phyloP scores from a whole-genome alignment of 2,797 vertebrate species.

The Micropoecilia bifurca region DNA sequence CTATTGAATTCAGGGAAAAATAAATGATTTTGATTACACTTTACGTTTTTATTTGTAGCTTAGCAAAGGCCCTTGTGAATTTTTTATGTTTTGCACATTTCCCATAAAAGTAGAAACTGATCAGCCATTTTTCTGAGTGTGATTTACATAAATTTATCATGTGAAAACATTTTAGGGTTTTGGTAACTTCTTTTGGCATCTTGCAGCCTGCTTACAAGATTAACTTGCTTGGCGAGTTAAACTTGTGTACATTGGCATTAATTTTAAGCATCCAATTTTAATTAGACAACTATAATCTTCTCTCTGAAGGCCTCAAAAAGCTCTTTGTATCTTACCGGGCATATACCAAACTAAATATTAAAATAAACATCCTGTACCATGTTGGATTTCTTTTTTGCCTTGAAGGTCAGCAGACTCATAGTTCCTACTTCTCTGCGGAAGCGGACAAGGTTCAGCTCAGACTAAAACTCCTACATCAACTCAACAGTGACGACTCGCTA shows the following conservation, averaged over 20 bases:
- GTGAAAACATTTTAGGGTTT: background rate
- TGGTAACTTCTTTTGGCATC: background rate
- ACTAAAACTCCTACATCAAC: constrained; percentile 35
- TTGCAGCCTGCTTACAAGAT: background rate
- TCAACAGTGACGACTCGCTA: background rate
- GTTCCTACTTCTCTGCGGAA: constrained; percentile 32
- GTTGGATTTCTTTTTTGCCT: background rate
- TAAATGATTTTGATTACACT: background rate
- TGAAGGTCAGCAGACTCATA: background rate
- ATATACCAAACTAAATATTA: background rate
- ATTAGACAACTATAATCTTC: background rate
- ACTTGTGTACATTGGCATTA: background rate
- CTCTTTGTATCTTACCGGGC: background rate
- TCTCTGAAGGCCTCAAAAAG: background rate
- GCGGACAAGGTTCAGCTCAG: constrained; percentile 26
- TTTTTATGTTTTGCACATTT: too few relatives aligned
- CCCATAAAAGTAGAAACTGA: too few relatives aligned
- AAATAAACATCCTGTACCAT: background rate
- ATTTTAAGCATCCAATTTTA: background rate
- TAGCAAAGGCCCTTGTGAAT: background rate
- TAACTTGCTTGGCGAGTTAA: background rate
- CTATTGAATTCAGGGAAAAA: background rate
- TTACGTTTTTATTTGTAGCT: background rate
- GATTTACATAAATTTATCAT: too few relatives aligned
- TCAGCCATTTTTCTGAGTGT: too few relatives aligned